Evolutionary conservation across 1,140 invertebrate species (phyloP).

Genomic region (Aphelenchoides fujianensis): DNA sequence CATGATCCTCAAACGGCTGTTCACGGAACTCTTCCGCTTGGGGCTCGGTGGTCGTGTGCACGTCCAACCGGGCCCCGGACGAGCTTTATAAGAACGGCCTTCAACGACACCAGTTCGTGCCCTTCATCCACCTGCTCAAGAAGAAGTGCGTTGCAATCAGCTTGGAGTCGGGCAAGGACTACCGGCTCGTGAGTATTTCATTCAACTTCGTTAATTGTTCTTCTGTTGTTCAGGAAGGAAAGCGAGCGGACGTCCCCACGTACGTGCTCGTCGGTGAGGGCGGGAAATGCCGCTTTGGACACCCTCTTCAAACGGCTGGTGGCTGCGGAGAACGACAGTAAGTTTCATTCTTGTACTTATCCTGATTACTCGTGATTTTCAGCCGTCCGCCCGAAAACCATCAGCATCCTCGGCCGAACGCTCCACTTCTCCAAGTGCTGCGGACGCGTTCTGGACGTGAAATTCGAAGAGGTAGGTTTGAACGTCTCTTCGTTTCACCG

Average conservation of each 20-base stretch:
- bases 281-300: slow-evolving; percentile 71
- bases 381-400: slow-evolving; percentile 74
- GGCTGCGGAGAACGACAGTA: slow-evolving; percentile 81
- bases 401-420: slow-evolving; percentile 82
- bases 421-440: slow-evolving; percentile 84
- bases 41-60: slow-evolving; percentile 90
- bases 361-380: slow-evolving; percentile 27
- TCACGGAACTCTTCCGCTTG: slow-evolving; percentile 84
- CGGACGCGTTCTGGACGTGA: slow-evolving; percentile 82
- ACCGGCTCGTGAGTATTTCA: slow-evolving; percentile 68
- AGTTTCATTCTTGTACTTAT: slow-evolving; percentile 24
- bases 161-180: slow-evolving; percentile 93
- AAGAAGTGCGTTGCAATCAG: slow-evolving; percentile 67
- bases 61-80: slow-evolving; percentile 81
- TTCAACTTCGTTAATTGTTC: background rate
- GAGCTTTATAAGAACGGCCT: slow-evolving; percentile 98
- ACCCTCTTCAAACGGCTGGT: slow-evolving; percentile 82
- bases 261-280: slow-evolving; percentile 61
- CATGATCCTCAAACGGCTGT: slow-evolving; percentile 91
- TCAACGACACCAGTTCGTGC: slow-evolving; percentile 90
- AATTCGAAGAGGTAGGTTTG: slow-evolving; percentile 84
- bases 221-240: slow-evolving; percentile 39
- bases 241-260: slow-evolving; percentile 21
- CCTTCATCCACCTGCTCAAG: slow-evolving; percentile 90
- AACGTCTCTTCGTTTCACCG: slow-evolving; percentile 19